phyloP scores from a whole-genome alignment of 2,113 vertebrate genomes.

The Passerina amoena region DNA sequence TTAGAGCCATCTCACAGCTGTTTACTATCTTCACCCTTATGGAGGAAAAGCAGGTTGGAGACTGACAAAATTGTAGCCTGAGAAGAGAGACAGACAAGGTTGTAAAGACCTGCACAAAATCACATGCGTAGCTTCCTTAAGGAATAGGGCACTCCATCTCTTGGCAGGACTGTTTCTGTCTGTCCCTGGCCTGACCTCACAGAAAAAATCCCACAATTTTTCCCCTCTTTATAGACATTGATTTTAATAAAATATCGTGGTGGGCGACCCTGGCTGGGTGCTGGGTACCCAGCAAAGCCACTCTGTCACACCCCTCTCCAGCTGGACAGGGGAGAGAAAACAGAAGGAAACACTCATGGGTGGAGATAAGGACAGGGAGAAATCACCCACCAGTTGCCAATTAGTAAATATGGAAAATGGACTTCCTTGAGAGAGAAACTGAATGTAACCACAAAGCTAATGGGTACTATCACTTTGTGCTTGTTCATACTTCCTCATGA shows the following conservation, averaged over 20 bases:
- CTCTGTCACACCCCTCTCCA: not conserved
- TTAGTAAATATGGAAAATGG: not conserved
- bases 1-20: not conserved
- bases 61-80: not conserved
- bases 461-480: not conserved
- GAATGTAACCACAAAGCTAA: not conserved
- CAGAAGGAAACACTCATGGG: not conserved
- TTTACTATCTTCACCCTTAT: not conserved
- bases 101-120: not conserved
- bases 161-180: not conserved
- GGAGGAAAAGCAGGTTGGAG: not conserved
- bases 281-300: not conserved
- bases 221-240: not conserved
- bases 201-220: not conserved
- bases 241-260: not conserved
- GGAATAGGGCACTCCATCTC: not conserved
- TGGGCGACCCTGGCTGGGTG: not conserved
- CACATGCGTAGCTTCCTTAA: not conserved
- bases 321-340: not conserved
- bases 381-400: not conserved
- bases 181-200: not conserved
- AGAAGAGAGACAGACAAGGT: not conserved
- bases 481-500: not conserved
- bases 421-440: not conserved
- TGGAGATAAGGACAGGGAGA: not conserved